Evolutionary conservation across 1,140 invertebrate species (phyloP), one percentile per base, ranked within the genome.

Genomic region (Teleogryllus occipitalis): DNA sequence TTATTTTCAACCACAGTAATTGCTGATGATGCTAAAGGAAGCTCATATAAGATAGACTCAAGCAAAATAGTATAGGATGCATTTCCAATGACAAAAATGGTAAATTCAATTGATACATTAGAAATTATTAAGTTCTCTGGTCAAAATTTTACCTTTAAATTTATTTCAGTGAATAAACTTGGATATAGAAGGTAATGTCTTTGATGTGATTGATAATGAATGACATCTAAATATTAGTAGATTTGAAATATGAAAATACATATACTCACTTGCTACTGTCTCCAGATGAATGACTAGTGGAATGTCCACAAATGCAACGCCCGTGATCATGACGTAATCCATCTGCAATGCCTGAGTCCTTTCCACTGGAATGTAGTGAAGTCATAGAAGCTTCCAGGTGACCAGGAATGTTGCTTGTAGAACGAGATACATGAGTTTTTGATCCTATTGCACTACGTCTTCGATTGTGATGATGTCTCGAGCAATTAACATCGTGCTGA

Each of bases 281-380:
- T 80, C 89, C 90, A 7, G 90, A 91, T 15, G 90, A 90, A 81
- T 91, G 90, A 49, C 89, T 89, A 76, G 89, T 90, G 82, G 92
- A 90, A 83, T 92, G 89, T 82, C 91, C 89, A 85, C 92, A 91
- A 81, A 91, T 88, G 85, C 92, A 91, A 83, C 90, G 84, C 82
- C 83, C 82, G 18, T 83, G 87, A 82, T 92, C 87, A 65, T 65
- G 54, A 65, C 54, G 54, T 65, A 65, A 65, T 14, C 54, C 54
- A 65, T 65, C 54, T 74, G 90, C 91, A 81, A 94, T 93, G 54
- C 93, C 93, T 8, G 93, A 94, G 86, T 94, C 93, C 84, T 93
- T 91, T 21, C 92, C 92, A 83, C 92, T 94, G 80, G 93, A 94
- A 87, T 93, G 92, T 81, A 94, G 87, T 79, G 92, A 94, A 81